These are phyloP conservation scores for Dascyllus trimaculatus DNA, from an alignment of 2,113 vertebrate genomes.

Conservation along the genomic window DNA sequence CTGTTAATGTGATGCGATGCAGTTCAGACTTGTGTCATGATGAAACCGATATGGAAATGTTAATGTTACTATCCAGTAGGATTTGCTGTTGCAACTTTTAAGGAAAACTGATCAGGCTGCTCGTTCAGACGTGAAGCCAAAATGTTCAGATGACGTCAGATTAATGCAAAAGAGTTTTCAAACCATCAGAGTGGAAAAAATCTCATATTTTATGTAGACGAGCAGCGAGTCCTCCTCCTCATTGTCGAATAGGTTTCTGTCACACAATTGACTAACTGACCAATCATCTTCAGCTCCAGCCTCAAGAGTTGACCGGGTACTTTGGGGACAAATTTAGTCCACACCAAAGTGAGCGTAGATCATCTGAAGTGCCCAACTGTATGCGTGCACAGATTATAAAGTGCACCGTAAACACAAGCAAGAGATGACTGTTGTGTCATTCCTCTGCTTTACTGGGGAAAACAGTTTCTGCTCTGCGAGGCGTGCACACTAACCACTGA, in stretches of 20 bases:
- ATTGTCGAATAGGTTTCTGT: background rate
- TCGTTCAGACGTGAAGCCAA: too few species aligned
- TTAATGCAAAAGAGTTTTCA: too few species aligned
- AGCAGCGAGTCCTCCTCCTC: too few species aligned
- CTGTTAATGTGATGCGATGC: too few species aligned
- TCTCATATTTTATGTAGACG: too few species aligned
- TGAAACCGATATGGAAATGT: too few species aligned
- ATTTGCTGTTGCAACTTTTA: too few species aligned
- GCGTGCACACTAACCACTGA: conserved; percentile 43
- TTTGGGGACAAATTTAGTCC: conserved; percentile 13
- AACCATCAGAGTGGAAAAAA: too few species aligned
- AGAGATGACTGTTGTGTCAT: conserved; percentile 26
- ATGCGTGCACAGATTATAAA: conserved; percentile 18
- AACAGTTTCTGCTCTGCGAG: conserved; percentile 37
- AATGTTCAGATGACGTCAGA: too few species aligned
- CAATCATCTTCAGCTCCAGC: background rate
- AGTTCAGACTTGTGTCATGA: too few species aligned
- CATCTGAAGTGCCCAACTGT: conserved; percentile 1
- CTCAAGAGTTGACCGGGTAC: background rate
- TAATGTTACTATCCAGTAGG: too few species aligned
- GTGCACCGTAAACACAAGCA: conserved; percentile 28
- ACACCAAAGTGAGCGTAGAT: conserved; percentile 7
- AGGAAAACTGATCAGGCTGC: too few species aligned
- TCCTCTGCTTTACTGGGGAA: conserved; percentile 38
- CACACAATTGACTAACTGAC: background rate